Percentiles rank a stretch among this genome's conserved stretches.
These are phyloP conservation scores for Pseudorhombus dupliciocellatus DNA, from an alignment of 2,113 vertebrate genomes.

Conservation along the genomic window DNA sequence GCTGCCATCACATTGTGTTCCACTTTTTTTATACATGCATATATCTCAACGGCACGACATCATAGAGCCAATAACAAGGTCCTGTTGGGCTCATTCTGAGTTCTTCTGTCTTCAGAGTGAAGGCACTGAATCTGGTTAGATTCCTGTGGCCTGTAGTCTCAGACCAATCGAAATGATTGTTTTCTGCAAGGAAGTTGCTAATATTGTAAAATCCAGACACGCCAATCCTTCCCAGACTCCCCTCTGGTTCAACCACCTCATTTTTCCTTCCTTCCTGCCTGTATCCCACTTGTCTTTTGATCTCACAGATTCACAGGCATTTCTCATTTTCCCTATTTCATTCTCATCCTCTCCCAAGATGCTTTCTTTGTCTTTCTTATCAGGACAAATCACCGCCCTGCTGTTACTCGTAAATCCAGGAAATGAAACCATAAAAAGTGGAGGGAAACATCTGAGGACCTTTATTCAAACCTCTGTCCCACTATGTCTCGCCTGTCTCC, in stretches of 20 bases:
- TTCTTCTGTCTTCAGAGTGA: not conserved
- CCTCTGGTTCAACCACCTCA: not conserved
- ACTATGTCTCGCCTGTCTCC: not conserved
- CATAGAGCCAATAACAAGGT: not conserved
- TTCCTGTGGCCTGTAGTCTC: too few species aligned
- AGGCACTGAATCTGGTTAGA: not conserved
- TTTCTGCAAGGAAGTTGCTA: too few species aligned
- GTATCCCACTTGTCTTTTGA: not conserved
- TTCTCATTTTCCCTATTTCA: conserved; percentile 11
- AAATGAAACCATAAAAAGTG: conserved; percentile 53
- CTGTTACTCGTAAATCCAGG: conserved; percentile 41
- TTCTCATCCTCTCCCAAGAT: conserved; percentile 9
- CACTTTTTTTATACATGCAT: not conserved
- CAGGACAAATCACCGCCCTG: conserved; percentile 36
- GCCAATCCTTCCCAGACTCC: not conserved
- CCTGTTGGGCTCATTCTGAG: conserved; percentile 8
- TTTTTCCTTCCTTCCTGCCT: not conserved
- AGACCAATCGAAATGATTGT: too few species aligned
- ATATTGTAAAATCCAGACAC: too few species aligned
- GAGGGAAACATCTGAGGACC: conserved; percentile 25
- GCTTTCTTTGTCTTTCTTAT: conserved; percentile 36
- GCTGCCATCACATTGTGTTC: not conserved
- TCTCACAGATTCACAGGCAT: conserved; percentile 6
- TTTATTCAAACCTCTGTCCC: conserved; percentile 32
- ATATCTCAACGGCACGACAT: not conserved